phyloP scores from a whole-genome alignment of 2,113 vertebrate species.

The Leiothrix lutea region DNA sequence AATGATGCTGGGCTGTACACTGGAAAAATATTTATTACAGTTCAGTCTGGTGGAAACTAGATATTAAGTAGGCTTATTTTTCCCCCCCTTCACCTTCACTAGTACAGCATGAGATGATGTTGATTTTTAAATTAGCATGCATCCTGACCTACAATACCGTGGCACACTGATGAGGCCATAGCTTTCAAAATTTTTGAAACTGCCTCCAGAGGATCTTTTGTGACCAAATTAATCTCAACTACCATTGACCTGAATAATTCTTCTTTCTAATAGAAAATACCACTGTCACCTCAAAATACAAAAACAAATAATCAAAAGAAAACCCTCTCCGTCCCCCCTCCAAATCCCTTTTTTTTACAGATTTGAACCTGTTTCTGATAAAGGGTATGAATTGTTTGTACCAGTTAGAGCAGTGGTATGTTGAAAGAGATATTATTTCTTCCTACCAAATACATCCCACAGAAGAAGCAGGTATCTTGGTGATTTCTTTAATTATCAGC shows the following conservation, averaged over 20 bases:
- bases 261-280: not conserved
- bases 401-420: not conserved
- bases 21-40: not conserved
- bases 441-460: not conserved
- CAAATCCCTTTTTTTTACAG: not conserved
- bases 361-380: not conserved
- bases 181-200: not conserved
- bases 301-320: not conserved
- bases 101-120: not conserved
- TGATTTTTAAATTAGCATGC: not conserved
- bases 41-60: not conserved
- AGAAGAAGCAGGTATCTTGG: not conserved
- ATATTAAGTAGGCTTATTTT: not conserved
- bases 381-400: not conserved
- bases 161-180: not conserved
- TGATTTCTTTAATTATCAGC: not conserved
- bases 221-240: not conserved
- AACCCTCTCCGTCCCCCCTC: not conserved
- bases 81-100: not conserved
- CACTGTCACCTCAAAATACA: not conserved
- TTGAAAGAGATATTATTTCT: not conserved
- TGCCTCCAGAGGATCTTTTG: not conserved
- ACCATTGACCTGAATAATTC: not conserved
- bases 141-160: accelerated
- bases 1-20: not conserved